Evolutionary conservation across 2,113 vertebrate genomes (phyloP).

Genomic region (Rhinolophus sinicus): DNA sequence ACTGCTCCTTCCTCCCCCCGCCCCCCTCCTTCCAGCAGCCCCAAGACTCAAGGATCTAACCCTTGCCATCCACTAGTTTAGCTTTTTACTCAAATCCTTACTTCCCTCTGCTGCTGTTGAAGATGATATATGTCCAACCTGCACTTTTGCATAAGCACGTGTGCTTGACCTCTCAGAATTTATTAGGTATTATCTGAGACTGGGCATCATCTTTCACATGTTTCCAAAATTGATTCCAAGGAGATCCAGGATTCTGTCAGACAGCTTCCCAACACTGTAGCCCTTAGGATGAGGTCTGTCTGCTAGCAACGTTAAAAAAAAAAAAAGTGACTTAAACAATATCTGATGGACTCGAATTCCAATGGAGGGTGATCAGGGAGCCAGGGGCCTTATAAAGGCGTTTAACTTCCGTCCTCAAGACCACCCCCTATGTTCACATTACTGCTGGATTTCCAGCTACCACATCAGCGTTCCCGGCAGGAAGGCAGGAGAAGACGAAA

Average conservation of each 20-base stretch:
- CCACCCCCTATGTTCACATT: not conserved
- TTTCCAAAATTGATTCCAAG: slow-evolving; percentile 41
- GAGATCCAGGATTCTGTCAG: not conserved
- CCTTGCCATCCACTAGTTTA: not conserved
- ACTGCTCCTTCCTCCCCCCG: not conserved
- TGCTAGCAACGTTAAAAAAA: not conserved
- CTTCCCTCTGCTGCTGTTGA: not conserved
- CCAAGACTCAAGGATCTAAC: not conserved
- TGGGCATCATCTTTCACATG: not conserved
- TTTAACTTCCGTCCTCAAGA: not conserved
- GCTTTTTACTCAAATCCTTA: not conserved
- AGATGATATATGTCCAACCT: not conserved
- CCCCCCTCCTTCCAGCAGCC: not conserved
- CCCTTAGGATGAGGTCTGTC: not conserved
- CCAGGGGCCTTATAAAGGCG: not conserved
- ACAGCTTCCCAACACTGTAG: not conserved
- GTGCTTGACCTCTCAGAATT: not conserved
- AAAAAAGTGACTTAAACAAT: not conserved
- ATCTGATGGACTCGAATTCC: not conserved
- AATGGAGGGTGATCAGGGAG: not conserved
- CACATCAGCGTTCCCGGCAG: not conserved
- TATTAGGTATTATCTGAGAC: not conserved
- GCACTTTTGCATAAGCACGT: not conserved
- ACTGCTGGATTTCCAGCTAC: not conserved
- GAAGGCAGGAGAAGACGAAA: not conserved